Conservation (phyloP, 2,797 vertebrate species). For the Salmo trutta region DNA sequence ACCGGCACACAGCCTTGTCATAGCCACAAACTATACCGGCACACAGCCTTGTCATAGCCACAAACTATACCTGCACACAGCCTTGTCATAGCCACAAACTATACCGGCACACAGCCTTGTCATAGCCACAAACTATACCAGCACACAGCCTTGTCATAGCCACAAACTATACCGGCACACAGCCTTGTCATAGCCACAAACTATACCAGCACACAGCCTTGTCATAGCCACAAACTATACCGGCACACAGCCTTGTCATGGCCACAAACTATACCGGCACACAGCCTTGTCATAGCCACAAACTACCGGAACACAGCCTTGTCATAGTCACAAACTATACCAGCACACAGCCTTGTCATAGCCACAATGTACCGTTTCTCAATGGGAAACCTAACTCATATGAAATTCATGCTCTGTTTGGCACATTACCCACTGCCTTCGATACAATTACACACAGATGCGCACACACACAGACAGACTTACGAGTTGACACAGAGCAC, state of each 20-base stretch:
- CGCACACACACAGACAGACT: conserved; percentile 66
- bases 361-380: conserved; percentile 14
- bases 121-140: no score
- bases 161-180: background rate
- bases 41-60: no score
- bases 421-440: conserved; percentile 29
- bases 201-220: conserved; percentile 13
- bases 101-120: no score
- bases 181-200: background rate
- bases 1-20: conserved; percentile 2
- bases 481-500: conserved; percentile 98
- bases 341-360: background rate
- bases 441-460: conserved; percentile 21
- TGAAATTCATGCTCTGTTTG: conserved; percentile 41
- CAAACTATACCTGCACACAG: no score
- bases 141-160: no score
- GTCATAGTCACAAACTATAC: background rate
- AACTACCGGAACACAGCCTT: no score
- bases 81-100: no score
- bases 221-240: conserved; percentile 2
- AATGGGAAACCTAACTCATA: conserved; percentile 23
- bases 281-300: background rate
- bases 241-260: background rate
- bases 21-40: background rate
- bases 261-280: conserved; percentile 2